Evolutionary conservation across 2,888 invertebrate species (phyloP).

Genomic region (Eilema depressum): DNA sequence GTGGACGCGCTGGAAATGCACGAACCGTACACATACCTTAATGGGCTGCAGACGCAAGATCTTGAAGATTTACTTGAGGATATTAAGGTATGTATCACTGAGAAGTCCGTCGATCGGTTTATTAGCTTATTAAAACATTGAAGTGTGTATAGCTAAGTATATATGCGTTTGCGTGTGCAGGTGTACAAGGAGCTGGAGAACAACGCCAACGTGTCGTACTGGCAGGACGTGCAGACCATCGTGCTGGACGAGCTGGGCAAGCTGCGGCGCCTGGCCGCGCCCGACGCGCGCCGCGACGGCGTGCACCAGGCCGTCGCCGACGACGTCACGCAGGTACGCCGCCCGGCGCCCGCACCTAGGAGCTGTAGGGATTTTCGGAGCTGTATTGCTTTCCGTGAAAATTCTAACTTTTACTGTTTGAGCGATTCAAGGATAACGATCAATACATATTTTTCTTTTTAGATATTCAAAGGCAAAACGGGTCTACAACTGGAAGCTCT

Average conservation of each 20-base stretch:
- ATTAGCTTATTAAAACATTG: too few relatives aligned
- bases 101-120: too few relatives aligned
- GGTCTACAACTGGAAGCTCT: constrained; percentile 94
- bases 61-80: constrained; percentile 98
- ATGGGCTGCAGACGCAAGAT: constrained; percentile 95
- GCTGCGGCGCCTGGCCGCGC: constrained; percentile 90
- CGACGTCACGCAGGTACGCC: constrained; percentile 90
- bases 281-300: constrained; percentile 89
- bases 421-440: background rate
- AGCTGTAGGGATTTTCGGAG: background rate
- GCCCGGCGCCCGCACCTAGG: too few relatives aligned
- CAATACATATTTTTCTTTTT: background rate
- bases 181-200: constrained; percentile 97
- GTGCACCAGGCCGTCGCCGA: constrained; percentile 97
- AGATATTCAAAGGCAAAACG: constrained; percentile 97
- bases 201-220: constrained; percentile 95
- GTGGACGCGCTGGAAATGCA: constrained; percentile 99
- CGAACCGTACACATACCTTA: constrained; percentile 98
- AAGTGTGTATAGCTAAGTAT: too few relatives aligned
- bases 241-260: constrained; percentile 97
- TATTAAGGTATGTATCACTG: constrained; percentile 89
- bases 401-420: background rate
- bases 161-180: constrained; percentile 53
- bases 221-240: constrained; percentile 98
- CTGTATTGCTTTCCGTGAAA: background rate